A percentile compares a stretch with the other conserved stretches of the same genome.
These are phyloP conservation scores for Melanocharis versteri DNA, from an alignment of 2,113 vertebrate genomes.

Conservation along the genomic window DNA sequence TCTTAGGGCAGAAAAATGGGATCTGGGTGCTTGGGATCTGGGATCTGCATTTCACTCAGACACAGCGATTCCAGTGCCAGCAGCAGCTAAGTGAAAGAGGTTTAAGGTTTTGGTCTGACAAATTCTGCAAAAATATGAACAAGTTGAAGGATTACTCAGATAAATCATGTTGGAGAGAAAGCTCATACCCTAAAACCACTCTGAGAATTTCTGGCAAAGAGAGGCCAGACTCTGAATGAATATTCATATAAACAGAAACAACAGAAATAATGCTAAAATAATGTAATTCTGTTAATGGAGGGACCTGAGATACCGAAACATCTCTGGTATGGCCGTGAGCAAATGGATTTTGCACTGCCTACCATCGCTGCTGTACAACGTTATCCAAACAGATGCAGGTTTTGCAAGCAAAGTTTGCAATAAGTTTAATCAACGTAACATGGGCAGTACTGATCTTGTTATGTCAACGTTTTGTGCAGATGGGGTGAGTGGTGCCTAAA, in stretches of 20 bases:
- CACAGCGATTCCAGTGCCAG: background rate
- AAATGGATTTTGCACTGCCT: background rate
- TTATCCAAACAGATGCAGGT: background rate
- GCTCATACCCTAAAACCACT: background rate
- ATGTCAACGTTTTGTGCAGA: background rate
- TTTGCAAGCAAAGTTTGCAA: background rate
- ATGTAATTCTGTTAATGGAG: background rate
- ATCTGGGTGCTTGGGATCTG: background rate
- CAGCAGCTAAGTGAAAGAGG: background rate
- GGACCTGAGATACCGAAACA: background rate
- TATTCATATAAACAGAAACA: background rate
- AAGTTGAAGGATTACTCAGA: background rate
- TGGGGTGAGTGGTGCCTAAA: background rate
- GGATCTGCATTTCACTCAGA: background rate
- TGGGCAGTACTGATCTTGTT: background rate
- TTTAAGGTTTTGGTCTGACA: background rate
- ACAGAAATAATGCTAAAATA: background rate
- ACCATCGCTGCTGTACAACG: accelerated
- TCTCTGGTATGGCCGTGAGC: background rate
- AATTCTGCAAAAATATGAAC: background rate
- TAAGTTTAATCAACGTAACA: accelerated
- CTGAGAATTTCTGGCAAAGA: background rate
- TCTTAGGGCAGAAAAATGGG: background rate
- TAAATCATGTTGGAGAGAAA: background rate
- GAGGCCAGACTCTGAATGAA: background rate